Evolutionary conservation across 2,888 invertebrate genomes (phyloP).

Genomic region (Cyclophora albipunctata): DNA sequence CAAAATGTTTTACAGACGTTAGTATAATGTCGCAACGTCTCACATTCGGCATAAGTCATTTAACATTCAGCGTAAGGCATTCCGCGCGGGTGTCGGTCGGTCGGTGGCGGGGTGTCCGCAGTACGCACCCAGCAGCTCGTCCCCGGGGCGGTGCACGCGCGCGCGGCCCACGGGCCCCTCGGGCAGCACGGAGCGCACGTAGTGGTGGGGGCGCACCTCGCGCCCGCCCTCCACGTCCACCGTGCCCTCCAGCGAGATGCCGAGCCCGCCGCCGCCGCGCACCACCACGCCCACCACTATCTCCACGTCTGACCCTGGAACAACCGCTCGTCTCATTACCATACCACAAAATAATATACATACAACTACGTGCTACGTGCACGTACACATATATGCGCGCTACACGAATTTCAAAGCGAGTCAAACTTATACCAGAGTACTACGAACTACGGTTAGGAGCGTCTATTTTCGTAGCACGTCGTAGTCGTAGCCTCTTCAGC

Average conservation of each 20-base stretch:
- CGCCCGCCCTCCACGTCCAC: conserved; percentile 98
- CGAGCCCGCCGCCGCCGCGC: conserved; percentile 92
- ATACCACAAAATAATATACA: background rate
- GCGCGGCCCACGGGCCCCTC: conserved; percentile 98
- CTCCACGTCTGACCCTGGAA: conserved; percentile 69
- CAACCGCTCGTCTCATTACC: background rate
- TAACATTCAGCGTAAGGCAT: too few species aligned
- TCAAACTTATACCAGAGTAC: too few species aligned
- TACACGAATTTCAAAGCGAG: too few species aligned
- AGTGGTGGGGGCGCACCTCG: conserved; percentile 98
- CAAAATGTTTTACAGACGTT: too few species aligned
- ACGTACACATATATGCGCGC: too few species aligned
- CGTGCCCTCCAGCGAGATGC: conserved; percentile 98
- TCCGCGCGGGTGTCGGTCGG: too few species aligned
- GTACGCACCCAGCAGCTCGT: conserved; percentile 85
- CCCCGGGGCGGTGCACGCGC: conserved; percentile 91
- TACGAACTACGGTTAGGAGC: too few species aligned
- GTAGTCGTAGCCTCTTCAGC: too few species aligned
- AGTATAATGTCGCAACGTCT: too few species aligned
- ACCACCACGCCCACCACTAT: conserved; percentile 71
- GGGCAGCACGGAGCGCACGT: conserved; percentile 96
- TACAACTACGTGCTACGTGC: background rate
- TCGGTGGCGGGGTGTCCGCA: too few species aligned
- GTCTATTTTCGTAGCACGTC: too few species aligned
- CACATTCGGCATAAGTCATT: too few species aligned